Evolutionary conservation across 2,797 vertebrate genomes (phyloP).

Genomic region (Danio albolineatus): DNA sequence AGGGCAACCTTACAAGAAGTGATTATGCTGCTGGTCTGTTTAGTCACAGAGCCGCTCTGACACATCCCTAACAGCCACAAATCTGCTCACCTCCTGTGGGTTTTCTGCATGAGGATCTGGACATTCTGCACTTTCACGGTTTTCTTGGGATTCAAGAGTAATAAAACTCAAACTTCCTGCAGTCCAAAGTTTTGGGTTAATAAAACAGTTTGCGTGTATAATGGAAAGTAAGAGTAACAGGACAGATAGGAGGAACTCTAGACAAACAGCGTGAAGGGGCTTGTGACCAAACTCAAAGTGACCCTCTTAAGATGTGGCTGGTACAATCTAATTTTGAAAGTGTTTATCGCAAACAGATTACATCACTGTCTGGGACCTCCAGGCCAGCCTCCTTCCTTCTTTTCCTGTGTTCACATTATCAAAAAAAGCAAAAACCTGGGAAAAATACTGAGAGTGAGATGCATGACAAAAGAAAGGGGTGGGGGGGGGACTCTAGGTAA

Average conservation of each 20-base stretch:
- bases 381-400: conserved; percentile 39
- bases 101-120: conserved; percentile 12
- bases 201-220: not conserved
- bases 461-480: not conserved
- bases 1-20: not conserved
- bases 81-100: conserved; percentile 33
- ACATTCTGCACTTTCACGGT: conserved; percentile 21
- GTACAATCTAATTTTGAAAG: conserved; percentile 50
- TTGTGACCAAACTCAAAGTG: conserved; percentile 31
- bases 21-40: conserved; percentile 6
- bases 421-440: conserved; percentile 50
- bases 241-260: not conserved
- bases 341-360: conserved; percentile 70
- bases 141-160: not conserved
- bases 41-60: not conserved
- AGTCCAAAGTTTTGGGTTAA: conserved; percentile 8
- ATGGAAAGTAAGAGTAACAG: not conserved
- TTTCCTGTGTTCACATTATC: conserved; percentile 66
- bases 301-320: conserved; percentile 45
- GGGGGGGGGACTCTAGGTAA: not conserved
- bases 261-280: not conserved
- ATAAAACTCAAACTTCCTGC: not conserved
- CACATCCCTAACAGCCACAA: not conserved
- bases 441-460: conserved; percentile 37
- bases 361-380: conserved; percentile 71